Base-by-base conservation (phyloP, 2,888 invertebrate genomes). In the Notodonta dromedarius region DNA sequence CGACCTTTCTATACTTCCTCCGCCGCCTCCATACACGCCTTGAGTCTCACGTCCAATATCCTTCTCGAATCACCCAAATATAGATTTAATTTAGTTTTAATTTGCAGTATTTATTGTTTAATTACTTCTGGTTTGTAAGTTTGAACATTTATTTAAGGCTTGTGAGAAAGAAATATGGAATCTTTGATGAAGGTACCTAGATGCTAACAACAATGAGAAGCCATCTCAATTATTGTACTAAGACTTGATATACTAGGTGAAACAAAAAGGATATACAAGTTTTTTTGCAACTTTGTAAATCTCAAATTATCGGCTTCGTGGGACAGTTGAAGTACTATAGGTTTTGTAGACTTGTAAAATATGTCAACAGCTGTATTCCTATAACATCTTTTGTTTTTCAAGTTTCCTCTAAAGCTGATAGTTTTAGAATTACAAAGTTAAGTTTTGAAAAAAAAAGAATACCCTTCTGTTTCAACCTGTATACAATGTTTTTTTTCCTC, bases 21-120 rank as follows among this genome's bases (percentile, higher is more conserved):
- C 94, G 5, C 94, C 94, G 0, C 94, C 94, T 13, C 94, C 94
- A 6, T 94, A 94, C 66, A 91, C 94, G 1, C 94, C 94, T 61
- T 94, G 80, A 86, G 73, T 64, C 56, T 64, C 61, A 39, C 44
- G 55, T 65, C 44, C 55, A 58, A 56, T 57, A 66, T 64, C 59
- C 57, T 58, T 66, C 60, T 72, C 56, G 58, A 63, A 66, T 61
- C 61, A 66, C 63, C 69, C 65, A 70, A 75, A 73, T 77, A 73
- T 74, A 73, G 70, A 69, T 73, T 69, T 67, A 67, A 66, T 66
- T 66, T 73, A 66, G 70, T 66, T 70, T 57, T 74, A 67, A 67
- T 71, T 56, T 66, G 44, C 70, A 71, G 65, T 71, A 73, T 73
- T 76, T 77, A 68, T 74, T 71, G 67, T 54, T 59, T 56, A 44